These are phyloP conservation scores for Crambe crambe DNA, from an alignment of 37 sponge, comb jelly and placozoan genomes.

Conservation along the genomic window DNA sequence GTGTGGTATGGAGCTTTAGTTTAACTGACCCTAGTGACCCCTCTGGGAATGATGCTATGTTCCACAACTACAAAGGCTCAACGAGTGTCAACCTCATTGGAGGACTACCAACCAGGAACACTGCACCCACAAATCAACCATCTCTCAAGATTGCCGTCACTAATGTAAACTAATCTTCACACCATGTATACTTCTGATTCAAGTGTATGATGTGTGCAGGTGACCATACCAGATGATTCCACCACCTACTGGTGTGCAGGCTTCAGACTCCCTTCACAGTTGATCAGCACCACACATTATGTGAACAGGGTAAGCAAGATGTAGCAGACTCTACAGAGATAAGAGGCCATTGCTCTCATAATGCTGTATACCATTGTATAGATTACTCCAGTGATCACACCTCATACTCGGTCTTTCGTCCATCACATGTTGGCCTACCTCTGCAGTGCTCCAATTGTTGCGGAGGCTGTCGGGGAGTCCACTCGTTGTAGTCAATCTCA, in stretches of 20 bases:
- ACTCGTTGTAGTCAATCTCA: background rate
- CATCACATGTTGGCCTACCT: constrained; percentile 46
- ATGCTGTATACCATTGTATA: background rate
- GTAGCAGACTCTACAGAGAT: background rate
- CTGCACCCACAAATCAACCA: background rate
- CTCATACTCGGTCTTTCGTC: constrained; percentile 17
- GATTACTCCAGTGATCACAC: constrained; percentile 23
- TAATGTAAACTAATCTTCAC: background rate
- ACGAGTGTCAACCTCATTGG: background rate
- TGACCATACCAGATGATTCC: background rate
- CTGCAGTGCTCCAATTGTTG: background rate
- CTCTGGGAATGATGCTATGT: background rate
- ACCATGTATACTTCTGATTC: background rate
- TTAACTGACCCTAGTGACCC: constrained; percentile 3
- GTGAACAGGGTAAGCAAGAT: constrained; percentile 1
- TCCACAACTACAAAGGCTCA: background rate
- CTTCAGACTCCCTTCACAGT: background rate
- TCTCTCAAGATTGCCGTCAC: background rate
- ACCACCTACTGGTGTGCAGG: constrained; percentile 21
- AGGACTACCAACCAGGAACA: background rate
- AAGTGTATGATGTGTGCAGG: background rate
- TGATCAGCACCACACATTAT: background rate
- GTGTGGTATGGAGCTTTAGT: constrained; percentile 8
- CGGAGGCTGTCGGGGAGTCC: constrained; percentile 1
- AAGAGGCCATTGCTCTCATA: background rate